A percentile compares a stretch with the other conserved stretches of the same genome.
These are phyloP conservation scores for Neoniphon sammara DNA, from an alignment of 2,797 vertebrate species.

Conservation along the genomic window DNA sequence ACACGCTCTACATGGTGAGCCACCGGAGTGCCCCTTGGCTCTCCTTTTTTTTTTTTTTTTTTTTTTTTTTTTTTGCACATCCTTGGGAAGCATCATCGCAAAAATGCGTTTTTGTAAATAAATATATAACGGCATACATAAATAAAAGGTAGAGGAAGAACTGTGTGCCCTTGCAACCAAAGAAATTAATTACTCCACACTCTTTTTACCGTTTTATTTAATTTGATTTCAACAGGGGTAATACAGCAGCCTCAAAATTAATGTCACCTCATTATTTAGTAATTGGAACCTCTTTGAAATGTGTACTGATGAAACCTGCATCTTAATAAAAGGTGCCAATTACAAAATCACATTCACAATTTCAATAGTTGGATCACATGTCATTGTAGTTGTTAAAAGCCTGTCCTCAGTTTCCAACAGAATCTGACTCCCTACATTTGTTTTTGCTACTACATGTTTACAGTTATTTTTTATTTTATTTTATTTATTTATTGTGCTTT, in stretches of 20 bases:
- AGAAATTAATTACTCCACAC: conserved; percentile 63
- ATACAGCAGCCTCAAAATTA: conserved; percentile 58
- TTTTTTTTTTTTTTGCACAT: no score
- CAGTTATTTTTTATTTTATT: conserved; percentile 46
- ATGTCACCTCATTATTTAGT: conserved; percentile 69
- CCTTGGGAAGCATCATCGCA: conserved; percentile 49
- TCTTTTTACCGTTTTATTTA: conserved; percentile 46
- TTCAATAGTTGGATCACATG: conserved; percentile 56
- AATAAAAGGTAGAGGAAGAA: conserved; percentile 21
- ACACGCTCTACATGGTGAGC: no score
- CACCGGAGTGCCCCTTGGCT: no score
- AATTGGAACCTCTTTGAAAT: conserved; percentile 63
- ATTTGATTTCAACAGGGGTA: conserved; percentile 65
- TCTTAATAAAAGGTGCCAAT: conserved; percentile 73
- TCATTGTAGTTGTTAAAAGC: conserved; percentile 41
- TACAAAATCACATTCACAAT: conserved; percentile 35
- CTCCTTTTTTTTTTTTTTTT: no score
- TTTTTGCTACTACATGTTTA: conserved; percentile 58
- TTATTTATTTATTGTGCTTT: no score
- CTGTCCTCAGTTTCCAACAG: conserved; percentile 36
- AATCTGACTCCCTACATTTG: conserved; percentile 38
- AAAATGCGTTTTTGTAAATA: conserved; percentile 30
- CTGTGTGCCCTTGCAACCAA: conserved; percentile 46
- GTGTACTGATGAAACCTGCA: conserved; percentile 53
- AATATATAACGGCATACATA: neutral